These are phyloP conservation scores for Ctenomys sociabilis DNA, from an alignment of 2,113 vertebrate genomes.

Conservation along the genomic window DNA sequence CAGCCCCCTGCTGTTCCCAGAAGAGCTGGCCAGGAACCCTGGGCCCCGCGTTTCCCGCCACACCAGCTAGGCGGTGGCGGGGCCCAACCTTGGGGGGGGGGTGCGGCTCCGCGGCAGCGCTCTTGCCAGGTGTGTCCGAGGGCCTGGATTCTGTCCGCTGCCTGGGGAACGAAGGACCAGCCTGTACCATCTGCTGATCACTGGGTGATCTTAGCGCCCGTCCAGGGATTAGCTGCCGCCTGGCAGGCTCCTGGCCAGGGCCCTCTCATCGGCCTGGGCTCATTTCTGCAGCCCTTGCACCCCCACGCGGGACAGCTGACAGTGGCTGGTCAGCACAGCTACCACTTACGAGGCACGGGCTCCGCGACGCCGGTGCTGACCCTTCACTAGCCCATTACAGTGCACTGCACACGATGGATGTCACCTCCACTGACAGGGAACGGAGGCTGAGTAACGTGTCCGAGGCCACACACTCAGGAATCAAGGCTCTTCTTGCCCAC, in stretches of 20 bases:
- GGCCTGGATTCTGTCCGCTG: not conserved
- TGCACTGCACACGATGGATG: not conserved
- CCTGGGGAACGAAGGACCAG: not conserved
- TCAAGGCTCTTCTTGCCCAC: not conserved
- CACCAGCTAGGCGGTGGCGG: not conserved
- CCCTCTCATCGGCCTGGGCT: not conserved
- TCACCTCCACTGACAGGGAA: not conserved
- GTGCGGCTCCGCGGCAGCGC: not conserved
- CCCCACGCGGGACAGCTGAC: not conserved
- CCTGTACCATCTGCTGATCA: not conserved
- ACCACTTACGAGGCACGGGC: not conserved
- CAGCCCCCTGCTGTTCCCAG: not conserved
- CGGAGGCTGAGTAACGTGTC: not conserved
- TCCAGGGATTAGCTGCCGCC: not conserved
- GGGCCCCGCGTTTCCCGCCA: not conserved
- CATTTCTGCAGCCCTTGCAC: not conserved
- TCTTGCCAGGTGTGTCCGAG: fast-evolving
- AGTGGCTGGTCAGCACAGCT: not conserved
- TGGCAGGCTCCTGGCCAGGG: not conserved
- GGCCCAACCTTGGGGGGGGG: not conserved
- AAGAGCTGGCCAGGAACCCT: not conserved
- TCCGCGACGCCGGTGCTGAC: not conserved
- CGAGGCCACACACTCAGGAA: not conserved
- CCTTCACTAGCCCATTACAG: not conserved
- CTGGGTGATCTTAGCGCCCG: not conserved